Evolutionary conservation across 30 jellyfish, hydroid and myxozoan species (phyloP), one percentile per base, ranked within the genome.

Genomic region (Turritopsis rubra): DNA sequence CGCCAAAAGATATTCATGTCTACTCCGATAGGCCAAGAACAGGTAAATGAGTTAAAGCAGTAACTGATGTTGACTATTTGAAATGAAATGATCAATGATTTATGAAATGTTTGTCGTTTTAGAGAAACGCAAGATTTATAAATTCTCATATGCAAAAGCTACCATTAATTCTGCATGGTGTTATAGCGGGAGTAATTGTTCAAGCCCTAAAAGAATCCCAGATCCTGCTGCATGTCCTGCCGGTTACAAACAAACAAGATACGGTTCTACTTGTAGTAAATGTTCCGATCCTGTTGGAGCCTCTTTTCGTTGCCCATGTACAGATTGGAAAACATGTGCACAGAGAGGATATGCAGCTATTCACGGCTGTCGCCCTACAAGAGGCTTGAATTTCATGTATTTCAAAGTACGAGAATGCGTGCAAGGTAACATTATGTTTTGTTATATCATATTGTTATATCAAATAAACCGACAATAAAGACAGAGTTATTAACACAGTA

Each of bases 241-340:
- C 21, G 97, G 97, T 8, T 90, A 81, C 41, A 84, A 71, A 19
- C 90, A 90, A 75, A 81, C 90, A 29, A 54, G 85, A 27, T 82
- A 75, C 65, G 82, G 86, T 22, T 52, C 72, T 9, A 65, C 88
- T 3, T 90, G 97, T 79, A 80, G 89, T 19, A 72, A 86, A 16
- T 86, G 95, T 52, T 78, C 95, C 8, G 89, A 91, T 52, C 88
- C 95, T 13, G 80, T 90, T 79, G 97, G 97, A 19, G 65, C 76
- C 21, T 41, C 29, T 18, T 29, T 53, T 28, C 53, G 91, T 21
- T 90, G 97, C 71, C 79, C 73, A 28, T 90, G 97, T 73, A 80
- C 84, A 24, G 28, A 90, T 72, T 90, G 97, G 97, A 90, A 65
- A 90, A 81, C 93, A 19, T 90, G 97, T 65, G 97, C 97, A 24